Evolutionary conservation across 2,113 vertebrate species (phyloP), one percentile per base, ranked within the genome.

Genomic region (Craseonycteris thonglongyai): DNA sequence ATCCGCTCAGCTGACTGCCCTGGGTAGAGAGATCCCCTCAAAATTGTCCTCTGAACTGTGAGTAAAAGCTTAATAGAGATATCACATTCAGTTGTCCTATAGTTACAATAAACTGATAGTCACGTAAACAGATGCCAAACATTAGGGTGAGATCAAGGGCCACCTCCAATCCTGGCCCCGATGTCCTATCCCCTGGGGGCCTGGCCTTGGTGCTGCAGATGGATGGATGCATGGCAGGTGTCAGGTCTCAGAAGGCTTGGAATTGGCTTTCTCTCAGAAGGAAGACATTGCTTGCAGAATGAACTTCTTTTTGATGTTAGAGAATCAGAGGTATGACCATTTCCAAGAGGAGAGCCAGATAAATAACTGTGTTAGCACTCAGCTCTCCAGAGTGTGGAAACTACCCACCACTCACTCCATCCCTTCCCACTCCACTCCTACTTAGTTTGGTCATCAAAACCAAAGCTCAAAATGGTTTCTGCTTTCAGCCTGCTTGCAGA

Each of bases 281-380:
- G 45, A 59, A 68, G 68, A 59, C 10, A 9, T 14, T 42, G 49
- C 38, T n/a, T 26, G 9, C 13, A 18, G 51, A 1, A 14, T 6
- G 18, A 35, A 26, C 71, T 87, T 80, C 24, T 59, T 91, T 71
- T 61, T 28, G 8, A 18, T 21, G 30, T 38, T 24, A 47, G 30
- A 96, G 84, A 92, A 35, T 8, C 2, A 72, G 35, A 16, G 4
- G 7, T 45, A 49, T 26, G 58, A 40, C 11, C 15, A 1, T 8
- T 35, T 61, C 30, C 15, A 5, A 5, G 26, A 66, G 12, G 1
- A 30, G 30, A 78, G 51, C n/a, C 65, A 71, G 35, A 45, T 0
- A 4, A 5, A 51, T 12, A 4, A 19, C 0, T 2, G 7, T 10
- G 45, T 24, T 12, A 0, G 10, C 47, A 30, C 16, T 16, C 1